Conservation (phyloP, 2,888 invertebrate species). For the Silvanus unidentatus region DNA sequence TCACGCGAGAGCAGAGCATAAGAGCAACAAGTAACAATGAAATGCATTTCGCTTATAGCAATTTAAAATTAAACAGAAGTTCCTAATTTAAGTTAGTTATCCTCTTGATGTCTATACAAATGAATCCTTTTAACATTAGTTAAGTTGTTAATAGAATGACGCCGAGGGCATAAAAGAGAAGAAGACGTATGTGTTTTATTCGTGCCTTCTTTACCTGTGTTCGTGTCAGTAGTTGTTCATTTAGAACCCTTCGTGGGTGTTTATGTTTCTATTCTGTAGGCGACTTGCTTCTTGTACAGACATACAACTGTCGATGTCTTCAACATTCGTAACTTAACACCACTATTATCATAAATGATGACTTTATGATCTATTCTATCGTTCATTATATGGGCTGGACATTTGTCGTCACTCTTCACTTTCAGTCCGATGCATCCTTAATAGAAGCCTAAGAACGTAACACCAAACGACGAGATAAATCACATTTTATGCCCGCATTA, state of each 20-base stretch:
- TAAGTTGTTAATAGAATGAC: slow-evolving; percentile 3
- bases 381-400: too few relatives aligned
- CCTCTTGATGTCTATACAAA: slow-evolving; percentile 1
- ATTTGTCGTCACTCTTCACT: too few relatives aligned
- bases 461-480: too few relatives aligned
- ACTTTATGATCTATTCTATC: slow-evolving; percentile 15
- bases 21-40: background rate
- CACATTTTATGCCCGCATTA: too few relatives aligned
- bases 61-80: slow-evolving; percentile 11
- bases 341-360: slow-evolving; percentile 23
- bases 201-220: slow-evolving; percentile 17
- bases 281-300: slow-evolving; percentile 17
- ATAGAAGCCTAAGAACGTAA: too few relatives aligned
- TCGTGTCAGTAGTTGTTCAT: slow-evolving; percentile 18
- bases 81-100: slow-evolving; percentile 8
- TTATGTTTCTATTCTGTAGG: slow-evolving; percentile 27
- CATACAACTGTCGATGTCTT: slow-evolving; percentile 20
- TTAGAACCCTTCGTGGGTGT: slow-evolving; percentile 24
- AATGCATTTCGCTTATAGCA: slow-evolving; percentile 5
- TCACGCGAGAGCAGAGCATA: background rate
- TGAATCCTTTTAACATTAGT: background rate
- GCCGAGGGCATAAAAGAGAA: slow-evolving; percentile 1
- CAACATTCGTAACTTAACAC: slow-evolving; percentile 18
- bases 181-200: slow-evolving; percentile 4
- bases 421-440: too few relatives aligned